These are phyloP conservation scores for Callimorpha dominula DNA, from an alignment of 2,888 invertebrate species.

Conservation along the genomic window DNA sequence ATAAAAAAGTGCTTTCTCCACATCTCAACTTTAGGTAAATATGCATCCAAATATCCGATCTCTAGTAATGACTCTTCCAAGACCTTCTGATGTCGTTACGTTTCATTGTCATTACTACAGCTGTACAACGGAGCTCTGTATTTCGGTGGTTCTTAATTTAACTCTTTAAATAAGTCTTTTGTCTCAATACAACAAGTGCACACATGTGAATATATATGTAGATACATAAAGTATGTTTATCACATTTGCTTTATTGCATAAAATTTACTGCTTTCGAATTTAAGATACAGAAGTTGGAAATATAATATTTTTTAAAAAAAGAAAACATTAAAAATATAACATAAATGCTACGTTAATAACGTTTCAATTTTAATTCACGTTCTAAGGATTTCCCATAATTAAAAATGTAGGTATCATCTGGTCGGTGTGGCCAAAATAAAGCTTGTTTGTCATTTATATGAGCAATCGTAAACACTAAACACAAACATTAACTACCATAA, in stretches of 20 bases:
- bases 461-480: not conserved
- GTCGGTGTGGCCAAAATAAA: not conserved
- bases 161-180: not conserved
- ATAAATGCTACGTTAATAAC: not conserved
- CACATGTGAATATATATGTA: not conserved
- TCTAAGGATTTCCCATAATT: not conserved
- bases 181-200: not conserved
- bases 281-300: not conserved
- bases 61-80: constrained; percentile 14
- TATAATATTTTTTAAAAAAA: not conserved
- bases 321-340: not conserved
- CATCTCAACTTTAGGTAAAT: constrained; percentile 21
- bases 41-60: no score
- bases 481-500: not conserved
- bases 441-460: not conserved
- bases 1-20: not conserved
- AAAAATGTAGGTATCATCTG: not conserved
- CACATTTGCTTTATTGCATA: not conserved
- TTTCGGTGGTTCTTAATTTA: not conserved
- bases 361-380: not conserved
- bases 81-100: constrained; percentile 21
- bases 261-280: not conserved
- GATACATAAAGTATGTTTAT: no score
- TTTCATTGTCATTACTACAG: constrained; percentile 16
- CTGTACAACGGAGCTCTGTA: constrained; percentile 1